These are phyloP conservation scores for Odocoileus virginianus DNA, from an alignment of 2,113 vertebrate species.

Conservation along the genomic window DNA sequence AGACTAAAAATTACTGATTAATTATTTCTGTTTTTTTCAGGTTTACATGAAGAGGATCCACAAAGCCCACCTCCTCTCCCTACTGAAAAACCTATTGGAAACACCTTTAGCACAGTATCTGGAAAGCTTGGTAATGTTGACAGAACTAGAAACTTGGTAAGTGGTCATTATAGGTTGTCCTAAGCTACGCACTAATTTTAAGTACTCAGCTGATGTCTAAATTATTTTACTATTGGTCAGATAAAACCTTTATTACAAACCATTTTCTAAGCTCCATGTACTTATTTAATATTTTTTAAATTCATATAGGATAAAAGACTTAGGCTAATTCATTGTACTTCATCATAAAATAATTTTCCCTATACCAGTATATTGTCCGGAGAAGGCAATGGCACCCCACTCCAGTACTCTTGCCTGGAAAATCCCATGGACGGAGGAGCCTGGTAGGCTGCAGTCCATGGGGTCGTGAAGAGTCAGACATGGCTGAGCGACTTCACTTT, in stretches of 20 bases:
- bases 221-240: not conserved
- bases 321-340: not conserved
- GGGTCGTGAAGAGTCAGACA: too few species aligned
- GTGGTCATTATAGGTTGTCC: not conserved
- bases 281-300: conserved; percentile 7
- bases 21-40: conserved; percentile 72
- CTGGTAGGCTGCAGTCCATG: too few species aligned
- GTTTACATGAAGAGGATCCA: conserved; percentile 76
- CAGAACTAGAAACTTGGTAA: conserved; percentile 75
- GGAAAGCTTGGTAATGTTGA: conserved; percentile 70
- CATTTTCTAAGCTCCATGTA: not conserved
- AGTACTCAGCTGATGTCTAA: not conserved
- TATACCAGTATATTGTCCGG: not conserved
- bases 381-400: too few species aligned
- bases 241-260: not conserved
- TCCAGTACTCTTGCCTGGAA: too few species aligned
- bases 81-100: conserved; percentile 87
- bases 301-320: not conserved
- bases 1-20: conserved; percentile 36
- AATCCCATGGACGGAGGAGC: too few species aligned
- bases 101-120: conserved; percentile 59
- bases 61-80: conserved; percentile 87
- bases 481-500: too few species aligned
- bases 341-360: conserved; percentile 42
- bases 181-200: not conserved